A percentile compares a stretch with the other conserved stretches of the same genome.
Evolutionary conservation across 2,888 invertebrate genomes (phyloP).

Genomic region (Scaptomyza flava): DNA sequence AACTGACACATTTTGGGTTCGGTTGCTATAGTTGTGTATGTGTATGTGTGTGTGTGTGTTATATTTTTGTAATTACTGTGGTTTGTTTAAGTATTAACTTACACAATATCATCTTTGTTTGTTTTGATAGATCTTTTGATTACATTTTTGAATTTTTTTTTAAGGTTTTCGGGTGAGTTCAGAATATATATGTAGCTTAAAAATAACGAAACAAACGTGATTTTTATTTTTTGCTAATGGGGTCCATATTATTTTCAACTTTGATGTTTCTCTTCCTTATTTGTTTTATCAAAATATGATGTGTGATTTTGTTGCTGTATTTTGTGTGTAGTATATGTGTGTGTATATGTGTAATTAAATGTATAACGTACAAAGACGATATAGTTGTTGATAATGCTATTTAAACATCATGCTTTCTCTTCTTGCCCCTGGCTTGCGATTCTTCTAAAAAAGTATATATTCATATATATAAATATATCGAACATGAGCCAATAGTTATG

Average conservation of each 20-base stretch:
- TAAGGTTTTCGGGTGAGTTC: slow-evolving; percentile 14
- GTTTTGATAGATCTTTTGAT: slow-evolving; percentile 62
- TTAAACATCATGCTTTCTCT: slow-evolving; percentile 89
- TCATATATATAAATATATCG: not conserved
- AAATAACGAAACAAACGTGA: slow-evolving; percentile 68
- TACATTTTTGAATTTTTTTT: slow-evolving; percentile 47
- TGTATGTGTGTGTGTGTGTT: slow-evolving; percentile 33
- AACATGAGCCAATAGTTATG: not conserved
- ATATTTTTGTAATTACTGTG: slow-evolving; percentile 24
- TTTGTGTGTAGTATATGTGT: slow-evolving; percentile 38
- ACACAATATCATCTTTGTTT: slow-evolving; percentile 50
- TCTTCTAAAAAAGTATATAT: slow-evolving; percentile 81
- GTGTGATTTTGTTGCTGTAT: slow-evolving; percentile 65
- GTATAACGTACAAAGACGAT: slow-evolving; percentile 76
- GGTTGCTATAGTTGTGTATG: slow-evolving; percentile 41
- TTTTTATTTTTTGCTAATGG: slow-evolving; percentile 55
- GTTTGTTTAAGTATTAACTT: slow-evolving; percentile 49
- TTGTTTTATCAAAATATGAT: slow-evolving; percentile 77
- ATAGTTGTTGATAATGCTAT: slow-evolving; percentile 51
- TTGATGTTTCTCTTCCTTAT: slow-evolving; percentile 35
- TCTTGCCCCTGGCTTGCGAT: slow-evolving; percentile 88
- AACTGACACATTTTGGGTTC: slow-evolving; percentile 33
- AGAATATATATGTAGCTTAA: slow-evolving; percentile 57
- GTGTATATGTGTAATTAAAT: slow-evolving; percentile 49
- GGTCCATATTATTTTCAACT: slow-evolving; percentile 43